Base-by-base conservation (phyloP, 2,113 vertebrate genomes). In the Pitta sordida region DNA sequence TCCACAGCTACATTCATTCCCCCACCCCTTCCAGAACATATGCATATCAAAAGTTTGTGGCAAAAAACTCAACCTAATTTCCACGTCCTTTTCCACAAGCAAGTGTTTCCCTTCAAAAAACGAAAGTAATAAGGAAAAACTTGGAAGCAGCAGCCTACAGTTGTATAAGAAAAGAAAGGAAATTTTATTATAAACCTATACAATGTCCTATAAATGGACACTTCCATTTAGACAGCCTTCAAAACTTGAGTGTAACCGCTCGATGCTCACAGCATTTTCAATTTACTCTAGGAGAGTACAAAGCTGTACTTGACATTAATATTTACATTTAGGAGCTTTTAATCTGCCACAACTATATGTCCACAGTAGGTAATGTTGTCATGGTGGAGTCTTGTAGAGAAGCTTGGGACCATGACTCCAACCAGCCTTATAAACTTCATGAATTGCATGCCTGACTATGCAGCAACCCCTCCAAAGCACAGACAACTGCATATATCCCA, bases 101-200 rank as follows among this genome's bases (percentile, higher is more conserved):
- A 58, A 84, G 4, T 3, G 9, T 10, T 69, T 7, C 34, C 24
- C 24, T 46, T 46, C 12, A 18, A 36, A 77, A 73, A 29, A 6
- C 6, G 24, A 79, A 90, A 63, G n/a, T 24, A 62, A 44, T 23
- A 68, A 68, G 9, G 23, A 79, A 83, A 70, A 46, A 1, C 8
- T 70, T 26, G 20, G 41, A 73, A 83, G 34, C 5, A 64, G 15
- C 5, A 27, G 12, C 7, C 24, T 58, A 9, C 0, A 0, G 7
- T n/a, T 53, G 32, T 1, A 3, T 18, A 49, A 80, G 14, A 52
- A 24, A 62, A 77, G 41, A 48, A 87, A 62, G 6, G 16, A 86
- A 71, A 41, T 2, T 29, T 60, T 41, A 5, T 53, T 32, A 21
- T 39, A 77, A 74, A 37, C 4, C 26, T 46, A 6, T 70, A 29